These are phyloP conservation scores for Cynopterus brachyotis DNA, from an alignment of 2,113 vertebrate genomes.

Conservation along the genomic window DNA sequence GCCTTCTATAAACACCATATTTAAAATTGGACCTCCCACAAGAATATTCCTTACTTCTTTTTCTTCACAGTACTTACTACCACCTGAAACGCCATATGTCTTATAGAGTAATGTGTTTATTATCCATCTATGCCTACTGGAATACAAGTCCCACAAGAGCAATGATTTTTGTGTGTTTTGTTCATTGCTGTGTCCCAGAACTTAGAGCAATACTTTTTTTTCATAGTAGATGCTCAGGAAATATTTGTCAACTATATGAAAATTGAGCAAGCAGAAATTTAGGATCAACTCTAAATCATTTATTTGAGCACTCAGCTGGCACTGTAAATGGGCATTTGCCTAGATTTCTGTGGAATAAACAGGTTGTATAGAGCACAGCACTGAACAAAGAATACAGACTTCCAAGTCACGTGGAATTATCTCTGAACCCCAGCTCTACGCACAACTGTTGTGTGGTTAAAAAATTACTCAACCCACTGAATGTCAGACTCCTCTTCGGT, in stretches of 20 bases:
- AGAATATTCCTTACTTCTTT: neutral
- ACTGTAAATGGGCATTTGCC: neutral
- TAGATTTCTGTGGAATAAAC: neutral
- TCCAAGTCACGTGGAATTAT: neutral
- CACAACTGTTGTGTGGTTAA: neutral
- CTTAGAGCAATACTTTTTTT: neutral
- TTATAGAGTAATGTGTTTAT: neutral
- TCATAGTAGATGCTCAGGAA: neutral
- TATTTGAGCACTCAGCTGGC: neutral
- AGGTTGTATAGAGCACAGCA: neutral
- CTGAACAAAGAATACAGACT: neutral
- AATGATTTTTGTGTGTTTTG: neutral
- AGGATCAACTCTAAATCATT: neutral
- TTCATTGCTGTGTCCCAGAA: neutral
- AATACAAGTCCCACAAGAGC: neutral
- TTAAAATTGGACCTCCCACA: neutral
- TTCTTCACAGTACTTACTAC: neutral
- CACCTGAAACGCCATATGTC: neutral
- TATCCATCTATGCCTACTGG: neutral
- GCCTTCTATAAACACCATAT: neutral
- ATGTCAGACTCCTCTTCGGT: neutral
- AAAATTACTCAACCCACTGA: neutral
- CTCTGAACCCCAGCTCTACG: neutral
- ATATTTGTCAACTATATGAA: neutral
- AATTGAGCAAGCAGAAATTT: neutral